Evolutionary conservation across 2,113 vertebrate genomes (phyloP), one percentile per base, ranked within the genome.

Genomic region (Proterorhinus semilunaris): DNA sequence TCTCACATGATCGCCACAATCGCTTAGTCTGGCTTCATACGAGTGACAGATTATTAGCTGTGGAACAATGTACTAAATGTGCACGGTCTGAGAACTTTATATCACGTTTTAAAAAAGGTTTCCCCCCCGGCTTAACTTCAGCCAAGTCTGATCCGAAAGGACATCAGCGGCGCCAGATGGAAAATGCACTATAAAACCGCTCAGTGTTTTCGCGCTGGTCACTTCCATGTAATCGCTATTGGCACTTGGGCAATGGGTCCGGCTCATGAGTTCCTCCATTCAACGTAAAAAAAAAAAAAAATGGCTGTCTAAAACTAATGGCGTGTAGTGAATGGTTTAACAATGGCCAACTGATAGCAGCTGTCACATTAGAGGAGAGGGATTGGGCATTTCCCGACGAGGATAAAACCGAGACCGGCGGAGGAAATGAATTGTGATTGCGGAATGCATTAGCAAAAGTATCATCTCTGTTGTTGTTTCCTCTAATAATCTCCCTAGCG

Each of bases 221-320:
- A 51, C 15, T 10, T 55, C 55, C 27, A 15, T 58, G 11, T 43
- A 12, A 58, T 58, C 36, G 7, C 12, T 53, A 15, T 42, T 27
- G 27, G 55, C 55, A 42, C 55, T 58, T 58, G 27, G 11, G 11
- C 17, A 15, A 58, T 43, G 13, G 55, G 12, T 3, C 55, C 42
- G 55, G 55, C 27, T 42, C 55, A 58, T 58, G 13, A 13, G 55
- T 58, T 42, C 10, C 55, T 36, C 55, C 11, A 42, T 13, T 58
- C 27, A 36, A 58, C 55, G 13, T 27, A 42, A 58, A 58, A 42
- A 58, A 58, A 58, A 12, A 42, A 58, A 58, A 42, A 58, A 58
- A 58, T 58, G 21, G 55, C 55, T 12, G 2, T 13, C 27, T 16
- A 43, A 55, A 58, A 42, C 10, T 42, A 58, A 58, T 58, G 27